Conservation (phyloP, 2,113 vertebrate species). For the Uropsilus gracilis region DNA sequence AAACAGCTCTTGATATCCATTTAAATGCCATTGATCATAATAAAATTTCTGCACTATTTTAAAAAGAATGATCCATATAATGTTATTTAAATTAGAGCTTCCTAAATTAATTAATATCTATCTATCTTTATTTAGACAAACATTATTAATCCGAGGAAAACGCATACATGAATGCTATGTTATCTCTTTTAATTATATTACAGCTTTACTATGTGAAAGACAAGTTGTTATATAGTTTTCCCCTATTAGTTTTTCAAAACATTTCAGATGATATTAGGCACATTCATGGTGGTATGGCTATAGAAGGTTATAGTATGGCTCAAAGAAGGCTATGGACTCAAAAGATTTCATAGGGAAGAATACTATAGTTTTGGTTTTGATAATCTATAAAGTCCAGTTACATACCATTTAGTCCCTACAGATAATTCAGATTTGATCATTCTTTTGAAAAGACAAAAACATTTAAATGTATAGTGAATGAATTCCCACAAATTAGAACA, state of each 20-base stretch:
- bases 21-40: background rate
- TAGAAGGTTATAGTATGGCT: too few relatives aligned
- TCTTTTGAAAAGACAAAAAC: slow-evolving; percentile 33
- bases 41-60: background rate
- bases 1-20: background rate
- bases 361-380: background rate
- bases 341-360: background rate
- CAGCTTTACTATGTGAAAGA: background rate
- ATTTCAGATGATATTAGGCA: too few relatives aligned
- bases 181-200: slow-evolving; percentile 28
- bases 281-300: too few relatives aligned
- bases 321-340: too few relatives aligned
- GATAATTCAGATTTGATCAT: slow-evolving; percentile 12
- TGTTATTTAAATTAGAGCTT: slow-evolving; percentile 23
- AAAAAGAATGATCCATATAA: background rate
- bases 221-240: background rate
- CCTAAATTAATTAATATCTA: background rate
- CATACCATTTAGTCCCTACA: background rate
- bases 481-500: background rate
- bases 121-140: background rate
- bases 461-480: slow-evolving; percentile 7
- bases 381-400: slow-evolving; percentile 9
- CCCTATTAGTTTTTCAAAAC: background rate
- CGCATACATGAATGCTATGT: background rate
- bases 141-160: background rate